Conservation (phyloP, 2,113 vertebrate genomes). For the Corvus hawaiiensis region DNA sequence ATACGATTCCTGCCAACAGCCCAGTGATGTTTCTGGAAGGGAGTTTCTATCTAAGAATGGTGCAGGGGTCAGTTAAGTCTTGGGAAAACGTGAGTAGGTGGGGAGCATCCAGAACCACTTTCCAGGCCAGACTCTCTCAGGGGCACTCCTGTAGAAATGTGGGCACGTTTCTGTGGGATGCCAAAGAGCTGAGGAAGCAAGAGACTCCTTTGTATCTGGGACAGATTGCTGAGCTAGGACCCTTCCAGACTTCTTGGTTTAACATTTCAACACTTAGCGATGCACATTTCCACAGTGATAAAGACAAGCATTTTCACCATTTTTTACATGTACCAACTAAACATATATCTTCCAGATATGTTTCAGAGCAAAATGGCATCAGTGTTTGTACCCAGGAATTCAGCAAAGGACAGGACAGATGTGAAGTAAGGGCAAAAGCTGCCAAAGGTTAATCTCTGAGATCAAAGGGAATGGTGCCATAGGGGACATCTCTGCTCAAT, state of each 20-base stretch:
- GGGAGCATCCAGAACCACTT: neutral
- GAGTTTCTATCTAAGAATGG: neutral
- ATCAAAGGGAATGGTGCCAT: neutral
- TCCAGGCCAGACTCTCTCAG: neutral
- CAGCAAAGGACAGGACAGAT: neutral
- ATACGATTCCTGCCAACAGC: neutral
- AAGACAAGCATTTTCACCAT: neutral
- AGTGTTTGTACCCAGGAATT: neutral
- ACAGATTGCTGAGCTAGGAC: neutral
- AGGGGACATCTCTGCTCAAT: neutral
- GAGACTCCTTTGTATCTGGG: neutral
- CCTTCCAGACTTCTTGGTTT: neutral
- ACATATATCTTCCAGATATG: neutral
- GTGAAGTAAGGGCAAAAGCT: neutral
- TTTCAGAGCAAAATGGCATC: neutral
- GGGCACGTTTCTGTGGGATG: accelerated
- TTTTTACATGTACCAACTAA: neutral
- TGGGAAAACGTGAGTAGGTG: accelerated
- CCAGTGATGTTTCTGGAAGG: neutral
- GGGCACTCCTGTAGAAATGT: neutral
- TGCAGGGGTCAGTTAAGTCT: neutral
- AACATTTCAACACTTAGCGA: neutral
- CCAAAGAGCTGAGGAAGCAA: neutral
- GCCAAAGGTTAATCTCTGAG: neutral
- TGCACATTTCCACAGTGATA: neutral